Conservation (phyloP, 2,888 invertebrate genomes). For the Microctonus brassicae region DNA sequence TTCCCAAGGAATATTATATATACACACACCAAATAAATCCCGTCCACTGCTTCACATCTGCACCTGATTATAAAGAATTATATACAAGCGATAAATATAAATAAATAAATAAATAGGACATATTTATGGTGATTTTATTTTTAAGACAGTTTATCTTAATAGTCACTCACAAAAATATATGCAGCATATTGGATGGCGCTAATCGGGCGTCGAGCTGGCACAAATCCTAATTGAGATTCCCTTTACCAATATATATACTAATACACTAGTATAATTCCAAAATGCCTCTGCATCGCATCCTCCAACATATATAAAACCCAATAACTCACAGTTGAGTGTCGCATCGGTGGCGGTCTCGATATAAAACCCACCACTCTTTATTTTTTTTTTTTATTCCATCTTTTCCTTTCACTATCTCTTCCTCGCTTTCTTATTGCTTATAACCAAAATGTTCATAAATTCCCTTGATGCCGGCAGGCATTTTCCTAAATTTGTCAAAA, state of each 20-base stretch:
- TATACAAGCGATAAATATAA: not conserved
- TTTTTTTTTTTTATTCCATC: not conserved
- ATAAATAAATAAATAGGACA: not conserved
- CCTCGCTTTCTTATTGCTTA: not conserved
- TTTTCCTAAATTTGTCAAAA: constrained; percentile 63
- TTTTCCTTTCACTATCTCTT: not conserved
- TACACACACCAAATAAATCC: not conserved
- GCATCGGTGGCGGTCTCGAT: constrained; percentile 24
- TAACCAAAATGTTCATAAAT: constrained; percentile 53
- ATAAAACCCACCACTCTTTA: constrained; percentile 13
- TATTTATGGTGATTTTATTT: not conserved
- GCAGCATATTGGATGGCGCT: constrained; percentile 23
- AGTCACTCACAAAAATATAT: not conserved
- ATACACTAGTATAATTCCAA: constrained; percentile 5
- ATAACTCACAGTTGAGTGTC: constrained; percentile 15
- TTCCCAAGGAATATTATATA: not conserved
- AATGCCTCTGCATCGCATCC: constrained; percentile 1
- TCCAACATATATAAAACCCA: constrained; percentile 24
- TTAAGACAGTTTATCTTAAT: constrained; percentile 12
- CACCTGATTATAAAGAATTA: not conserved
- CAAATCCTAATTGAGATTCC: constrained; percentile 36
- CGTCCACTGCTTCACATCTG: not conserved
- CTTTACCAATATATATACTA: not conserved
- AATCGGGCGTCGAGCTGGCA: constrained; percentile 37
- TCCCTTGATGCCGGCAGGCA: constrained; percentile 34